Base-by-base conservation (phyloP, 2,888 invertebrate genomes). In the Amiota minor region DNA sequence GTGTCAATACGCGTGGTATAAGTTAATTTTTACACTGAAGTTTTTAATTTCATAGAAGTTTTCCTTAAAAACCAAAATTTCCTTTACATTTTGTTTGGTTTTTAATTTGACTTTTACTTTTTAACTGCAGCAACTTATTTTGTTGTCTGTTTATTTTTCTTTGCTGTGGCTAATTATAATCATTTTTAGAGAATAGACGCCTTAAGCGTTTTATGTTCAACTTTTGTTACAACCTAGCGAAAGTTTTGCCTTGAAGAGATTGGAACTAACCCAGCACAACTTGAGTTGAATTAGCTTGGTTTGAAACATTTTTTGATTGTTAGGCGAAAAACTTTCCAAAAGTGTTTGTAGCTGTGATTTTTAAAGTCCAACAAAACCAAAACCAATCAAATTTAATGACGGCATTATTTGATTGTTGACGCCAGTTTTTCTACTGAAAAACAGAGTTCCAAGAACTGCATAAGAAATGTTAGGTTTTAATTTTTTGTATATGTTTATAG, bases 1-100 rank as follows among this genome's bases (percentile, higher is more conserved):
- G 20, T 59, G 56, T 46, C 53, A 16, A 70, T 76, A 77, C 72
- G 77, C 76, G 78, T 81, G 83, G 86, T 81, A 81, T 82, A 85
- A 88, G 86, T 88, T 88, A 88, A 88, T 88, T 87, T 88, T 83
- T 84, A 77, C 85, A 80, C 83, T 83, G 84, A 85, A 23, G 23
- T 23, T 23, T 23, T 23, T 23, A 23, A 23, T 2, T 23, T 23
- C 23, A 35, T 35, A 35, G 35, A 2, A 35, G 35, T 35, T 35
- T 35, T 35, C 35, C 35, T 6, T 6, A 35, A 16, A 45, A 35
- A n/a, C 59, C 49, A 1, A 45, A 11, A 9, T 2, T 35, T 35
- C 6, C 35, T 35, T 81, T 82, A 79, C 78, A 77, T 49, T 84
- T 83, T 83, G 85, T 85, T 85, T 85, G 84, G 84, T 83, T 85